Conservation (phyloP, 2,888 invertebrate species). For the Carterocephalus palaemon region DNA sequence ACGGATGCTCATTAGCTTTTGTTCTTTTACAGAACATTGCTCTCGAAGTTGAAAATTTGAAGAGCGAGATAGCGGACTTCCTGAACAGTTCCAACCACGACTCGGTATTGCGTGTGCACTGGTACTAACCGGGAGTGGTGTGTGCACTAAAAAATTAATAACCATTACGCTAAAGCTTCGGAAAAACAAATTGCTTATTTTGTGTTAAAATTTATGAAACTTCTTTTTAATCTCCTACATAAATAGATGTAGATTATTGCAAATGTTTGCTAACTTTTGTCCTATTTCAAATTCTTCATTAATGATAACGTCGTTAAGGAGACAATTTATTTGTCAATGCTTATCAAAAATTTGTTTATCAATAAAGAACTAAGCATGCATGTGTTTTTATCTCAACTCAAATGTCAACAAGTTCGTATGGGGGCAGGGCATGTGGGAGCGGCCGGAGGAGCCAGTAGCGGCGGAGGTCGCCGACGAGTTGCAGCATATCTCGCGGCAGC, state of each 20-base stretch:
- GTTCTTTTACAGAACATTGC: slow-evolving; percentile 64
- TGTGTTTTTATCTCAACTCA: no score
- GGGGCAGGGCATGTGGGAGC: slow-evolving; percentile 51
- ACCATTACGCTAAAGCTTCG: not conserved
- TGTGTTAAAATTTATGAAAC: slow-evolving; percentile 15
- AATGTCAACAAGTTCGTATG: no score
- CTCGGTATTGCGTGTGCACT: slow-evolving; percentile 50
- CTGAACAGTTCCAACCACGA: slow-evolving; percentile 64
- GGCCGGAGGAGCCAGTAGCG: slow-evolving; percentile 39
- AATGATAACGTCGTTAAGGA: no score
- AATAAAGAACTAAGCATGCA: no score
- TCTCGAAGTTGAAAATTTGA: slow-evolving; percentile 60
- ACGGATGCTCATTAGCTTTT: no score
- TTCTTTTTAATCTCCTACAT: no score
- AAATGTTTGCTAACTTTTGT: no score
- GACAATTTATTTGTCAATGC: no score
- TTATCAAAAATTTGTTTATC: no score
- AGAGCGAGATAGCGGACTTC: slow-evolving; percentile 62
- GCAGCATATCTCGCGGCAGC: slow-evolving; percentile 50
- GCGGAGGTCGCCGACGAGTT: slow-evolving; percentile 50
- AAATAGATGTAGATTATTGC: no score
- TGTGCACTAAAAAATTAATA: slow-evolving; percentile 28
- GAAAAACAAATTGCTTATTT: no score
- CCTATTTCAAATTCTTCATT: no score
- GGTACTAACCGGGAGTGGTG: slow-evolving; percentile 19